A percentile compares a stretch with the other conserved stretches of the same genome.
Evolutionary conservation across 1,140 invertebrate genomes (phyloP).

Genomic region (Rhizoglyphus robini): DNA sequence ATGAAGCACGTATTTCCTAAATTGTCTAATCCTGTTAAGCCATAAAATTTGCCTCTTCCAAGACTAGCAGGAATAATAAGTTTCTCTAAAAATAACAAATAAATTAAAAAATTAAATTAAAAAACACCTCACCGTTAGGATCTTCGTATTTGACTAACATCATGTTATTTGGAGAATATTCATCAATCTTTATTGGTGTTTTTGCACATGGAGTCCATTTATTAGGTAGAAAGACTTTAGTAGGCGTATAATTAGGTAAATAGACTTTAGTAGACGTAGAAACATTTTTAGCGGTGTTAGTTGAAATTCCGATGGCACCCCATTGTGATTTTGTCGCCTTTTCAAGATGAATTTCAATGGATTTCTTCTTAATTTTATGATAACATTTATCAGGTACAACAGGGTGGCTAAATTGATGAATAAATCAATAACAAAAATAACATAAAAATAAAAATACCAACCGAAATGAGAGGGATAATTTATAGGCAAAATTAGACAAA

Average conservation of each 20-base stretch:
- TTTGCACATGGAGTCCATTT: constrained; percentile 3
- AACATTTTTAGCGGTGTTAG: neutral
- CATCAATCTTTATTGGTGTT: neutral
- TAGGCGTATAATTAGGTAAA: no score
- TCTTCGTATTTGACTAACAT: neutral
- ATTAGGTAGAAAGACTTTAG: neutral
- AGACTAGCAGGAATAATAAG: constrained; percentile 11
- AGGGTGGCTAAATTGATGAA: constrained; percentile 26
- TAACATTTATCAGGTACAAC: constrained; percentile 29
- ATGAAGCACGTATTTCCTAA: constrained; percentile 38
- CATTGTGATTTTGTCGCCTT: constrained; percentile 29
- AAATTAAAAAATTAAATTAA: neutral
- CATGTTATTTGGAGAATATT: neutral
- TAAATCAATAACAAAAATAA: neutral
- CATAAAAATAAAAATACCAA: neutral
- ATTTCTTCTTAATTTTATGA: constrained; percentile 25
- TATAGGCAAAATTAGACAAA: neutral
- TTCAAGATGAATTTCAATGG: constrained; percentile 29
- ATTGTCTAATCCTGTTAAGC: constrained; percentile 32
- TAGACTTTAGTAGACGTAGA: no score
- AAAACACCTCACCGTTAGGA: neutral
- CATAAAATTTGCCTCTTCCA: constrained; percentile 24
- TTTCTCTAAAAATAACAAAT: constrained; percentile 24
- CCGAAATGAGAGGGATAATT: neutral
- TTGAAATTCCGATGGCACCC: constrained; percentile 27